Conservation (phyloP, 2,797 vertebrate genomes). For the Syngnathus rostellatus region DNA sequence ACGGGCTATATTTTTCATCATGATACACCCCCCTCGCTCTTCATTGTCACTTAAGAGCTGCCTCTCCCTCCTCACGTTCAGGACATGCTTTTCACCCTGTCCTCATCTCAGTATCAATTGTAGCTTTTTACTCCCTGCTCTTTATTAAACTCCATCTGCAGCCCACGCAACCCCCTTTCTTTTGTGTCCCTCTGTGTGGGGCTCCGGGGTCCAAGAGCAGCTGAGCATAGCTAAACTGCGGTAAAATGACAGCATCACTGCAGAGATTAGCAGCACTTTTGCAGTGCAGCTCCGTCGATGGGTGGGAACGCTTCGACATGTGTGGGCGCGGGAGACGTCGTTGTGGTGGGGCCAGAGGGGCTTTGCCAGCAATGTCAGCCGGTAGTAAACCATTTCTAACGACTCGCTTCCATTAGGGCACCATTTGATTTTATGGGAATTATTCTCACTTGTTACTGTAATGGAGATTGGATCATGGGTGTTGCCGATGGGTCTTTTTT, state of each 20-base stretch:
- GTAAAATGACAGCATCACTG: slow-evolving; percentile 61
- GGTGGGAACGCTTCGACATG: slow-evolving; percentile 20
- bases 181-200: slow-evolving; percentile 34
- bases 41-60: slow-evolving; percentile 17
- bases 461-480: slow-evolving; percentile 36
- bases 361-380: slow-evolving; percentile 30
- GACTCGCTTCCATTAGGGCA: slow-evolving; percentile 30
- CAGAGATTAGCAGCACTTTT: slow-evolving; percentile 57
- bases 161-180: neutral
- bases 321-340: slow-evolving; percentile 2
- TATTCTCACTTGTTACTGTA: slow-evolving; percentile 38
- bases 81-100: slow-evolving; percentile 3
- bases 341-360: slow-evolving; percentile 18
- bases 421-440: slow-evolving; percentile 32
- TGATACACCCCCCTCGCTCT: slow-evolving; percentile 25
- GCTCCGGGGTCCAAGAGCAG: slow-evolving; percentile 52
- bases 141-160: slow-evolving; percentile 13
- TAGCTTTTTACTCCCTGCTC: slow-evolving; percentile 5
- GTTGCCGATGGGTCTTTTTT: slow-evolving; percentile 27
- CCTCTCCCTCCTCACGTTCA: slow-evolving; percentile 13
- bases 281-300: slow-evolving; percentile 38
- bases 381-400: slow-evolving; percentile 27
- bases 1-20: slow-evolving; percentile 14
- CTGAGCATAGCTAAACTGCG: slow-evolving; percentile 68
- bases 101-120: slow-evolving; percentile 11